Base-by-base conservation (phyloP, 2,113 vertebrate genomes). In the Marmota flaviventris region DNA sequence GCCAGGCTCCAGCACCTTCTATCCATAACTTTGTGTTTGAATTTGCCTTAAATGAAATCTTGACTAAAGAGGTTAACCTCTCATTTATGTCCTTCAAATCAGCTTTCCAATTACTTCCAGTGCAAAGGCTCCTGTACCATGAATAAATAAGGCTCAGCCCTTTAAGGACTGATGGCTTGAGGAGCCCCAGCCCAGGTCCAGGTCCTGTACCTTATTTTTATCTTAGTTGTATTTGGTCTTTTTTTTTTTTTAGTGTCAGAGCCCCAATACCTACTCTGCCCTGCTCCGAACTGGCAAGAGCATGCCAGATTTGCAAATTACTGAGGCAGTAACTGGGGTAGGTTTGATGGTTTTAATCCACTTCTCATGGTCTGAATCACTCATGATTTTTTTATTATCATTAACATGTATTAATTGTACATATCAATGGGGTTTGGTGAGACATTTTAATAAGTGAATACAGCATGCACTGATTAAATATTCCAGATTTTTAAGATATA, bases 251-350 rank as follows among this genome's bases (percentile, higher is more conserved):
- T 76, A 70, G 45, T 75, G 20, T 37, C 72, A 89, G 42, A 1
- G 39, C 20, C 58, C 4, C 25, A 2, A 45, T 91, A 56, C 5
- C 2, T 7, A 0, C 16, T 24, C 20, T 2, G 0, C 1, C 7
- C 58, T 93, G 29, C 39, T 53, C 37, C 69, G 69, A 85, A 32
- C 22, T 34, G 65, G 51, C 51, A 91, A 91, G 34, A 53, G 6
- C 16, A 32, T 5, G 13, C 32, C 25, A 56, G 24, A 53, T 22
- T 27, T 77, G 20, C 0, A 2, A 48, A 20, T 92, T 61, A 45
- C 10, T 13, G 37, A 81, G 42, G 82, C 9, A 69, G 39, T 61
- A 27, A 20, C 1, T 22, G 39, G 37, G 8, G 2, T 56, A n/a
- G 14, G 0, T 37, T 65, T 96, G 24, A 77, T 18, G 67, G 37